Conservation (phyloP, 2,797 vertebrate species). For the Delichon dasypus region DNA sequence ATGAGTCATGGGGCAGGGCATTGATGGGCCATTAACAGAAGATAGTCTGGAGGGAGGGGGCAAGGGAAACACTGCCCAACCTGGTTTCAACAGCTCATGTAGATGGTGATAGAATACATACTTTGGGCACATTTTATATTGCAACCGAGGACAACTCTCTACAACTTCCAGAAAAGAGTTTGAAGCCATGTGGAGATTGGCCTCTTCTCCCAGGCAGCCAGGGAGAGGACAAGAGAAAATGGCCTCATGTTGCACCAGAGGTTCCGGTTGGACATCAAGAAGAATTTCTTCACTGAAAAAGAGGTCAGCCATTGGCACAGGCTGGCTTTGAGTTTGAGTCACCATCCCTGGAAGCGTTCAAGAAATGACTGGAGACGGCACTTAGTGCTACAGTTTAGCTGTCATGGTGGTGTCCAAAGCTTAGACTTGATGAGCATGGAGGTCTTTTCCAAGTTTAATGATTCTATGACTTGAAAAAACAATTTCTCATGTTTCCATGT, state of each 20-base stretch:
- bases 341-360: background rate
- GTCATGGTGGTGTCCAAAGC: background rate
- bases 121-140: no score
- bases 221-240: background rate
- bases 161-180: background rate
- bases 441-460: background rate
- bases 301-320: background rate
- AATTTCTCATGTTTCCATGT: background rate
- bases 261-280: background rate
- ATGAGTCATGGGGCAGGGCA: no score
- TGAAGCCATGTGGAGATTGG: background rate
- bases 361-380: background rate
- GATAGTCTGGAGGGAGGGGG: no score
- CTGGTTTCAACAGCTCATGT: no score
- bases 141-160: no score
- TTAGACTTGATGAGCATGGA: background rate
- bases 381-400: background rate
- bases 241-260: accelerated
- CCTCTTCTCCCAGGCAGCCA: background rate
- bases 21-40: no score
- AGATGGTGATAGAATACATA: no score
- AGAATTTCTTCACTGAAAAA: background rate
- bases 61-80: no score
- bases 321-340: background rate
- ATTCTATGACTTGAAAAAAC: background rate